Percentiles rank a stretch among this genome's conserved stretches.
Conservation (phyloP, 2,113 vertebrate species). For the Myiozetetes cayanensis region DNA sequence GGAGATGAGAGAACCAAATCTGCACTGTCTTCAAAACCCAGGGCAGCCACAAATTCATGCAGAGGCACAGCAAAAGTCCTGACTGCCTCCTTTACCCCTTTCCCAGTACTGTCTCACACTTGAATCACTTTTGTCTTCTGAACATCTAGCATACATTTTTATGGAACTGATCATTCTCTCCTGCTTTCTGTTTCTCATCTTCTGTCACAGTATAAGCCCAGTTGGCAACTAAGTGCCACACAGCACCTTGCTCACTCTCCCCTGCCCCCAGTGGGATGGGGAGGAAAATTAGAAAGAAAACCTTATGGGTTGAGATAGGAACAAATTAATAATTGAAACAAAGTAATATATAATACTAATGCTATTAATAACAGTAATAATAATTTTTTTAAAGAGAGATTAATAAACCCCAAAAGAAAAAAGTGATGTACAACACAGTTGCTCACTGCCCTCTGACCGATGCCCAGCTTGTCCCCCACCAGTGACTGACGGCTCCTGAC, state of each 20-base stretch:
- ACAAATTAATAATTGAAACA: background rate
- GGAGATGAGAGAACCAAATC: background rate
- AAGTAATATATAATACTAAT: background rate
- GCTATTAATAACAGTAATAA: background rate
- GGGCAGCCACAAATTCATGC: background rate
- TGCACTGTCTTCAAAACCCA: no score
- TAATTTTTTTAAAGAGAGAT: no score
- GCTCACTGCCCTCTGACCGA: fast-evolving
- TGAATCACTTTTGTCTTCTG: background rate
- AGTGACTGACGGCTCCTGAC: background rate
- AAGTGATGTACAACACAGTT: background rate
- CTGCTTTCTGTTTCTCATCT: background rate
- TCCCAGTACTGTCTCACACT: background rate
- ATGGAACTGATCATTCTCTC: background rate
- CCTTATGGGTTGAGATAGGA: background rate
- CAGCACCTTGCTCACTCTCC: background rate
- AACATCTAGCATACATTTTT: background rate
- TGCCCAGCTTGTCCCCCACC: no score
- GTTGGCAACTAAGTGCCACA: background rate
- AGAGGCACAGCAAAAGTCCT: background rate
- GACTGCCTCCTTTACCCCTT: background rate
- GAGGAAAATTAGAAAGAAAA: background rate
- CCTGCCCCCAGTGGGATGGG: fast-evolving
- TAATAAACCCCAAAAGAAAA: background rate
- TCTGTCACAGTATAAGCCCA: background rate